Base-by-base conservation (phyloP, 2,888 invertebrate species). In the Rhodophaea formosa region DNA sequence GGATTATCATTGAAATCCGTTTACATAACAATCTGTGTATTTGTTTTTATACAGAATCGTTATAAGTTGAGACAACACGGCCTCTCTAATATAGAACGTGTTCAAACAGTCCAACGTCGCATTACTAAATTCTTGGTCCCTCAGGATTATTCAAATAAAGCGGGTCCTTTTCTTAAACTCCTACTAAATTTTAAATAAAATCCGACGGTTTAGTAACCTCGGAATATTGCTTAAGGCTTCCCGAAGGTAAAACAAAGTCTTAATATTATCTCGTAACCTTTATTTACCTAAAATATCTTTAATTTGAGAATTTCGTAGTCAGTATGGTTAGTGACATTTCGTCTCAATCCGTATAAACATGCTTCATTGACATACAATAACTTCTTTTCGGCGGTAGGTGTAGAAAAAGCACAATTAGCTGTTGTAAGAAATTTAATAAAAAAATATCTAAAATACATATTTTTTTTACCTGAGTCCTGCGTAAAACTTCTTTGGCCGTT, bases 61-160 rank as follows among this genome's bases (percentile, higher is more conserved):
- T 12, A 39, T 39, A 39, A 39, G 39, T 51, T 17, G 10, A n/a
- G 35, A 39, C 35, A 51, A 51, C 35, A 32, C 16, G 39, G 15
- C 35, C 51, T 39, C 51, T 35, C 51, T 51, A 35, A 51, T 39
- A 17, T 10, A 17, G 51, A 17, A 51, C 51, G 51, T 51, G 51
- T 51, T 51, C 51, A 51, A 51, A 51, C 51, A 51, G 12, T 35
- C 16, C 32, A 51, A 51, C 39, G 17, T 35, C 51, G 51, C 35
- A 51, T 51, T 51, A 51, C 35, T 39, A 51, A 35, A 51, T 51
- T 51, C 51, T 15, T 51, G 51, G 51, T 35, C 35, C 35, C 35
- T 16, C 35, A 32, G 51, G 51, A 51, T 51, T 51, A 51, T 51
- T 51, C 51, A 51, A 51, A 51, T 51, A 51, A 51, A 51, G 39